Conservation (phyloP, 2,113 vertebrate species). For the Aythya baeri region DNA sequence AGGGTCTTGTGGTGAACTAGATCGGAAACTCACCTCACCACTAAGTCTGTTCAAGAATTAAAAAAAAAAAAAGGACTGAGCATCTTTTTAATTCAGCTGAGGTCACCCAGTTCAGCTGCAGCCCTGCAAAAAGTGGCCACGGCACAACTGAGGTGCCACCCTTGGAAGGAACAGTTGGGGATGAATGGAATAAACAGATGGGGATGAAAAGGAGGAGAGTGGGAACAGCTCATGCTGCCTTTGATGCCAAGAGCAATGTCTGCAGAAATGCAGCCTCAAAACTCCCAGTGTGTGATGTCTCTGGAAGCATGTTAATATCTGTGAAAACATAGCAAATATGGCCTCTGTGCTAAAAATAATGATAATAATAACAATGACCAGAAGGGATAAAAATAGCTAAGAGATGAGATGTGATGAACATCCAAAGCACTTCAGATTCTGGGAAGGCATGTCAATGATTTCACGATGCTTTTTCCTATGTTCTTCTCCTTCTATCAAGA, state of each 20-base stretch:
- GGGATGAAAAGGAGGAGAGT: slow-evolving; percentile 39
- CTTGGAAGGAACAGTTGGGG: slow-evolving; percentile 62
- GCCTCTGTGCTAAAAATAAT: neutral
- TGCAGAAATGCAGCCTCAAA: slow-evolving; percentile 8
- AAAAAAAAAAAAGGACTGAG: neutral
- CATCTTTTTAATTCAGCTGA: slow-evolving; percentile 13
- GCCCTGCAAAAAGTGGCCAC: slow-evolving; percentile 24
- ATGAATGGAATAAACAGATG: slow-evolving; percentile 68
- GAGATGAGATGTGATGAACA: neutral
- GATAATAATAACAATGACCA: neutral
- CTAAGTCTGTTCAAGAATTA: neutral
- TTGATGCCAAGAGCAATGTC: slow-evolving; percentile 31
- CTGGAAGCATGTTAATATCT: neutral
- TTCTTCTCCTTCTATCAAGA: neutral
- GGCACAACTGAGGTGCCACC: slow-evolving; percentile 24
- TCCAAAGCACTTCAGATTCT: neutral
- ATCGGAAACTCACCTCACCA: neutral
- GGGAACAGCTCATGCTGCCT: neutral
- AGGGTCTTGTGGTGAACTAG: neutral
- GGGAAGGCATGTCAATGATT: neutral
- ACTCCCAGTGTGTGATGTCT: slow-evolving; percentile 21
- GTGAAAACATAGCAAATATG: slow-evolving; percentile 1
- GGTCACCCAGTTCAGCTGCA: slow-evolving; percentile 29
- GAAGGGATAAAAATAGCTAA: slow-evolving; percentile 12
- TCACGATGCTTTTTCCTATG: neutral